Conservation (phyloP, 2,888 invertebrate genomes). For the Arctia plantaginis region DNA sequence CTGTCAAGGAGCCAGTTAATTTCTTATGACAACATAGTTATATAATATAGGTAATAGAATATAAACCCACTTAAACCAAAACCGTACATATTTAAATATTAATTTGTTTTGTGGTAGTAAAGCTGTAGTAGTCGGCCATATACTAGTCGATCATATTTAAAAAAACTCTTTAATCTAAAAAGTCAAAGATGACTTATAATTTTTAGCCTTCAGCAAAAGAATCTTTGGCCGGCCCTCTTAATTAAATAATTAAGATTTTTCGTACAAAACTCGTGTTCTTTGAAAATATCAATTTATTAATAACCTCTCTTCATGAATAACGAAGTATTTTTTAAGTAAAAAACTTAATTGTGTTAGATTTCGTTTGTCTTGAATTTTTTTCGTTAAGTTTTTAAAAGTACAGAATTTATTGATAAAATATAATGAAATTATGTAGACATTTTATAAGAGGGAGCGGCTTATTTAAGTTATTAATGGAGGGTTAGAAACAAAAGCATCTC, state of each 20-base stretch:
- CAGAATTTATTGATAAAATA: slow-evolving; percentile 3
- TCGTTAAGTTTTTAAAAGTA: not conserved
- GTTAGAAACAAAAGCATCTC: not conserved
- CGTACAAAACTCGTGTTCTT: slow-evolving; percentile 35
- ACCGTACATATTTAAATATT: not conserved
- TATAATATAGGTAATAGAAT: no score
- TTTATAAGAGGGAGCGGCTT: not conserved
- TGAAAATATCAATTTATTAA: slow-evolving; percentile 39
- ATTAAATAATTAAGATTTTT: slow-evolving; percentile 55
- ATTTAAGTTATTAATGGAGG: not conserved
- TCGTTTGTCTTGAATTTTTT: slow-evolving; percentile 6
- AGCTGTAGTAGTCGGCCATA: not conserved
- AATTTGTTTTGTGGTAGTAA: not conserved
- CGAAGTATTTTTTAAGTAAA: slow-evolving; percentile 31
- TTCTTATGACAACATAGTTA: no score
- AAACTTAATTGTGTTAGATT: slow-evolving; percentile 28
- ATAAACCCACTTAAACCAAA: no score
- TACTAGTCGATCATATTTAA: not conserved
- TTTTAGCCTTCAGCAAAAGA: slow-evolving; percentile 30
- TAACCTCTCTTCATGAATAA: slow-evolving; percentile 40
- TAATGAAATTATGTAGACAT: not conserved
- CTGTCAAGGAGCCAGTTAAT: no score
- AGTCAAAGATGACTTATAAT: slow-evolving; percentile 22
- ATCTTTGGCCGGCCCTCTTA: slow-evolving; percentile 30
- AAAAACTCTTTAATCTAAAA: not conserved